Base-by-base conservation (phyloP, 2,113 vertebrate genomes). In the Plecotus auritus region DNA sequence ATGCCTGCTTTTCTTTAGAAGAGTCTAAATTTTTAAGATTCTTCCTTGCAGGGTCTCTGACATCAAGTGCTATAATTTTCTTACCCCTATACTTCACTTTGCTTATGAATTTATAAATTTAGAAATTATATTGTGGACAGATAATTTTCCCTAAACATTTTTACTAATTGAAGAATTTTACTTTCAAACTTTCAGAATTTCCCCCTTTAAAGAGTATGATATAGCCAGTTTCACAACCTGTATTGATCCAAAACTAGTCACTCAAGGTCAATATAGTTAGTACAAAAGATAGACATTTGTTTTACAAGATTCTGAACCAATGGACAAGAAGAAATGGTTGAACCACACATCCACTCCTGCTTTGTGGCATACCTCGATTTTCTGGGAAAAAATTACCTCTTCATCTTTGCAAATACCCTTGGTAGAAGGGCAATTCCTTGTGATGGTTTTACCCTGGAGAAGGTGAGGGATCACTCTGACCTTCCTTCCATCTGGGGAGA, bases 61-160 rank as follows among this genome's bases (percentile, higher is more conserved):
- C 32, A 49, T 77, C 26, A 88, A 37, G 76, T 67, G 32, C 30
- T 76, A 0, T 78, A 67, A 45, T 9, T 69, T 94, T 35, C 18
- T 64, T 81, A 69, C 26, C 45, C 10, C 16, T 80, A 49, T 10
- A 67, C 59, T 73, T 93, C 26, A 69, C 20, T 91, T 86, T 69
- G 47, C 8, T 86, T 74, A 88, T 64, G 37, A 78, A 88, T 91
- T 59, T 2, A 40, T 81, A 81, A 14, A 23, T 76, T 61, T 93
- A 56, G 47, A 66, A 93, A 51, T 83, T 51, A 77, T 5, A 61
- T 45, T 47, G 56, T n/a, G 42, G 49, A 23, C 54, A 83, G 64
- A 26, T 54, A 83, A 84, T 95, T 93, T 92, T 94, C 13, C 81
- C 22, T 69, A 61, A 40, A 61, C 77, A 88, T 69, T 40, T 76